Evolutionary conservation across 2,797 vertebrate genomes (phyloP), one percentile per base, ranked within the genome.

Genomic region (Natrix natrix): DNA sequence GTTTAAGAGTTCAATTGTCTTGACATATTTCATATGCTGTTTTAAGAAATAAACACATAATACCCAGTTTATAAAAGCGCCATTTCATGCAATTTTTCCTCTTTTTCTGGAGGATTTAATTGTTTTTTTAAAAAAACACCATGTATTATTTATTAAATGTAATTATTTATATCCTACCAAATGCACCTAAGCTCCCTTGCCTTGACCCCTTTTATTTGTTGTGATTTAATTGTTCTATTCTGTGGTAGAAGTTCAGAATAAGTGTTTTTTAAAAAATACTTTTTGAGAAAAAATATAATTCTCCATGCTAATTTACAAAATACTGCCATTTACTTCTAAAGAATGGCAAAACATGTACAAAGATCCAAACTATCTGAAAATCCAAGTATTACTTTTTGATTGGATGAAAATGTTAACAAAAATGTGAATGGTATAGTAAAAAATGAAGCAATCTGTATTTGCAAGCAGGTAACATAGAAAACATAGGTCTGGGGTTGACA

Each of bases 351-450:
- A 90, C 14, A 5, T 54, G n/a, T 69, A 48, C 22, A 52, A 87
- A 17, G 54, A 48, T 17, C 26, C 63, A 94, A 88, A 69, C 28
- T 66, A 52, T 54, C 59, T 59, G 26, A 63, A 60, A 66, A 17
- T 83, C 92, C 48, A 83, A 55, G 92, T 94, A 66, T 37, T 91
- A 61, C 91, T 93, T 93, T 93, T 94, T 61, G 0, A 0, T 74
- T 93, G 56, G 83, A 66, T 52, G 8, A 4, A 0, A 69, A 7
- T 0, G 59, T 5, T 86, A 93, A 55, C 59, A 63, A 63, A 17
- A 66, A 83, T 74, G 48, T 56, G 32, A 24, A 74, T 56, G 12
- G 37, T 86, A 78, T 12, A 8, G 74, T 60, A 22, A 24, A 22
- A 28, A 4, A 61, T 48, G 74, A 83, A 83, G 20, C 10, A 24